A percentile compares a stretch with the other conserved stretches of the same genome.
These are phyloP conservation scores for Amblyopsis hoosieri DNA, from an alignment of 2,797 vertebrate species.

Conservation along the genomic window DNA sequence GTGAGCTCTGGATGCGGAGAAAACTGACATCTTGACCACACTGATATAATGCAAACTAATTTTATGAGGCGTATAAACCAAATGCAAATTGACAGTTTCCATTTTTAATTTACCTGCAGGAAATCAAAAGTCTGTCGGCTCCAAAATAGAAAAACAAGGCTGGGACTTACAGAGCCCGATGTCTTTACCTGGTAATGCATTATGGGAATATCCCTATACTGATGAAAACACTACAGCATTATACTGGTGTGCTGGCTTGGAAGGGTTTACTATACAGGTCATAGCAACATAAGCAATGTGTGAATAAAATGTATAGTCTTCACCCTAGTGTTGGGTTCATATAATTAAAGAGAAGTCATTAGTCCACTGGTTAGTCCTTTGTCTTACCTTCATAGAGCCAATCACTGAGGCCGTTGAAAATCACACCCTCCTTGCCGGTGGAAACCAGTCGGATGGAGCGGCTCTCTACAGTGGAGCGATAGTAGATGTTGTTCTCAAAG, in stretches of 20 bases:
- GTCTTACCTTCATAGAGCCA: slow-evolving; percentile 96
- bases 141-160: slow-evolving; percentile 26
- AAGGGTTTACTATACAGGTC: background rate
- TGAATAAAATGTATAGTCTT: no score
- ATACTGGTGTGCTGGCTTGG: background rate
- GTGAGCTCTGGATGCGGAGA: background rate
- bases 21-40: slow-evolving; percentile 20
- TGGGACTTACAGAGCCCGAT: background rate
- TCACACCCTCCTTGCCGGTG: slow-evolving; percentile 92
- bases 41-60: slow-evolving; percentile 41
- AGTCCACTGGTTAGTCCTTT: no score
- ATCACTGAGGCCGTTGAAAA: slow-evolving; percentile 96
- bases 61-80: slow-evolving; percentile 25
- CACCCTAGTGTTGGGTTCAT: background rate
- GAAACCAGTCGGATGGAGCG: slow-evolving; percentile 96
- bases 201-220: background rate
- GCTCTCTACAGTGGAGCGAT: slow-evolving; percentile 91
- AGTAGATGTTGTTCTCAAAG: slow-evolving; percentile 99
- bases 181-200: slow-evolving; percentile 2
- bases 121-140: slow-evolving; percentile 25
- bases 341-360: background rate
- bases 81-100: slow-evolving; percentile 46
- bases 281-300: background rate
- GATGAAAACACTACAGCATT: background rate
- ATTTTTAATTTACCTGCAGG: slow-evolving; percentile 57